These are phyloP conservation scores for Numida meleagris DNA, from an alignment of 2,113 vertebrate genomes.

Conservation along the genomic window DNA sequence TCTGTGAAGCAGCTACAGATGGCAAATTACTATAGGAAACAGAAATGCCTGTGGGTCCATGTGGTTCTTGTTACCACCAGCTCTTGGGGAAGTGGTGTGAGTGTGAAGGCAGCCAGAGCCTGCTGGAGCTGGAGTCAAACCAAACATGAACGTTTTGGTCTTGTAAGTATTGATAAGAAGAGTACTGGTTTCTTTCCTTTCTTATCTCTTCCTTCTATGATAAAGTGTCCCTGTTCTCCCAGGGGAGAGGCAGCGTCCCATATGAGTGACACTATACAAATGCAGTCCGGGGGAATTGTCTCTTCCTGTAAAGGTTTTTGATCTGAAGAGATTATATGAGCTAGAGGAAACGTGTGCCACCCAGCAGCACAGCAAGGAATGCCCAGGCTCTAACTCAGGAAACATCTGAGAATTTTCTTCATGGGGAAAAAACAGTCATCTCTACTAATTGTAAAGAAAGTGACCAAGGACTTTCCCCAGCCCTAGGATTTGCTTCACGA, in stretches of 20 bases:
- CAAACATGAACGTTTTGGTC: not conserved
- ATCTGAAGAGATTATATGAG: not conserved
- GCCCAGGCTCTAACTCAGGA: not conserved
- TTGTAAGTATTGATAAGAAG: not conserved
- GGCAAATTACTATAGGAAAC: not conserved
- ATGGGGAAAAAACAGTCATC: not conserved
- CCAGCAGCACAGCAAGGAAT: not conserved
- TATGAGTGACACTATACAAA: not conserved
- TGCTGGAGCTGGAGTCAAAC: not conserved
- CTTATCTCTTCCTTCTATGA: not conserved
- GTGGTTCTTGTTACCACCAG: slow-evolving; percentile 29
- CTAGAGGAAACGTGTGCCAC: not conserved
- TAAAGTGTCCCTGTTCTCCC: not conserved
- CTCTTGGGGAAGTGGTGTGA: not conserved
- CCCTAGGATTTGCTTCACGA: not conserved
- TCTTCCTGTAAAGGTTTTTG: not conserved
- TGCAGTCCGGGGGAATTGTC: not conserved
- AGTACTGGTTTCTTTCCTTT: not conserved
- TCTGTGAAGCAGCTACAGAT: not conserved
- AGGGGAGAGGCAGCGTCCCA: not conserved
- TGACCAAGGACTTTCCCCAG: not conserved
- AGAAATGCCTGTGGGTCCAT: not conserved
- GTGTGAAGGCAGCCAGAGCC: not conserved
- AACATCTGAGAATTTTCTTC: not conserved
- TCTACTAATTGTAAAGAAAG: not conserved